Evolutionary conservation across 2,888 invertebrate species (phyloP).

Genomic region (Apocheima hispidaria): DNA sequence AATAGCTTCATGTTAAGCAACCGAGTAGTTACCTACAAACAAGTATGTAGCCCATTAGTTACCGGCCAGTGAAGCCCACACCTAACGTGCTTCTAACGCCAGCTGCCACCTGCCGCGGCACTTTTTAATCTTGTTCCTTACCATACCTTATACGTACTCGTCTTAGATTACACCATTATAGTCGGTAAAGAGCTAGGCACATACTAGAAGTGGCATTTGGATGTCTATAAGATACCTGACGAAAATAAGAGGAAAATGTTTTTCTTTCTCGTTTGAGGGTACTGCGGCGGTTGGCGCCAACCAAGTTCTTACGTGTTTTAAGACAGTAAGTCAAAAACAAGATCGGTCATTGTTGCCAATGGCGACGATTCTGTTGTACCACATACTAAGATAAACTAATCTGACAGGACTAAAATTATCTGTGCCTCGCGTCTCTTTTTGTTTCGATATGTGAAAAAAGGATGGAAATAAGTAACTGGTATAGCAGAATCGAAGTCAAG

Average conservation of each 20-base stretch:
- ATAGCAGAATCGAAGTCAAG: too few species aligned
- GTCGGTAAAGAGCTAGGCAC: conserved; percentile 54
- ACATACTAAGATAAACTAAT: too few species aligned
- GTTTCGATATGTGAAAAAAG: too few species aligned
- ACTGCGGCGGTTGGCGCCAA: too few species aligned
- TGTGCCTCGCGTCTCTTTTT: too few species aligned
- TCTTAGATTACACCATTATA: conserved; percentile 81
- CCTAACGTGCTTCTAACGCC: conserved; percentile 79
- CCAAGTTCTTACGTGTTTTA: too few species aligned
- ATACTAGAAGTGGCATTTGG: conserved; percentile 29
- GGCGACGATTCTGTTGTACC: too few species aligned
- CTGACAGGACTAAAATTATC: too few species aligned
- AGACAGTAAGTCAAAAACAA: too few species aligned
- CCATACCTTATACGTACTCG: conserved; percentile 78
- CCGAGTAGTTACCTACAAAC: background rate
- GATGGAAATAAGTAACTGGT: too few species aligned
- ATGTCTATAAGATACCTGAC: background rate
- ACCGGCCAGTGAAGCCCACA: conserved; percentile 47
- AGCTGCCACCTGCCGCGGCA: conserved; percentile 76
- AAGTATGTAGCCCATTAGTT: conserved; percentile 23
- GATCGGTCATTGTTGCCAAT: too few species aligned
- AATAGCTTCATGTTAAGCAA: background rate
- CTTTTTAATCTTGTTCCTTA: conserved; percentile 83
- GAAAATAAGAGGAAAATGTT: background rate
- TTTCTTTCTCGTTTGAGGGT: too few species aligned